phyloP scores from a whole-genome alignment of 1,140 invertebrate species.

The Arctopsyche grandis region DNA sequence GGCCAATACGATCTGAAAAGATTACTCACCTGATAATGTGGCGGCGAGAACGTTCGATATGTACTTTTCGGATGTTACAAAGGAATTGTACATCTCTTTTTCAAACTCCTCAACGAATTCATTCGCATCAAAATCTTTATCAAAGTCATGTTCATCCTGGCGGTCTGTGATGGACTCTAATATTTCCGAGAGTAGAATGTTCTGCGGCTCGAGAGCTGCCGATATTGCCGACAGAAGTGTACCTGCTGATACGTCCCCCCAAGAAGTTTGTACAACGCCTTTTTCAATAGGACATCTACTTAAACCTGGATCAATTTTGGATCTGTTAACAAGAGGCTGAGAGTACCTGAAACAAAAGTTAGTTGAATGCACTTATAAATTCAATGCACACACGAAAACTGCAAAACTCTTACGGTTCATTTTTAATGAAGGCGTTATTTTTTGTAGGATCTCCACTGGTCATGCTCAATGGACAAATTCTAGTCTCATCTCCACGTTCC shows the following conservation, averaged over 20 bases:
- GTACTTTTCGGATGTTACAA: constrained; percentile 29
- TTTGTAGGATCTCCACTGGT: constrained; percentile 29
- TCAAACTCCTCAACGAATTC: constrained; percentile 20
- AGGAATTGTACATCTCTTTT: constrained; percentile 40
- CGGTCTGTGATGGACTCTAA: neutral
- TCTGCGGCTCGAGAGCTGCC: constrained; percentile 68
- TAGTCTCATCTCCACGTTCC: constrained; percentile 65
- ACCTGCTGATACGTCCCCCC: constrained; percentile 69
- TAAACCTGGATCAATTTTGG: constrained; percentile 37
- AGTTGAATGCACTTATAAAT: too few species aligned
- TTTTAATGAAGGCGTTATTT: neutral
- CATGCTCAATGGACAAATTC: constrained; percentile 62
- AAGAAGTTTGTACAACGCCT: constrained; percentile 69
- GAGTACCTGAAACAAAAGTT: neutral
- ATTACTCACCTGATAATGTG: constrained; percentile 45
- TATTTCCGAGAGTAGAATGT: constrained; percentile 56
- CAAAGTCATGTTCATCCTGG: neutral
- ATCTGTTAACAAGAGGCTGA: constrained; percentile 27
- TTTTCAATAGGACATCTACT: constrained; percentile 70
- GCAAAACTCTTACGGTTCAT: constrained; percentile 38
- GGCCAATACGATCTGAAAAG: too few species aligned
- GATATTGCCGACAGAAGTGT: constrained; percentile 69
- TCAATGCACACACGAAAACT: too few species aligned
- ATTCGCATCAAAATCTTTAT: neutral
- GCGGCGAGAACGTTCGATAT: constrained; percentile 51